Base-by-base conservation (phyloP, 2,888 invertebrate genomes). In the Halictus quadricinctus region DNA sequence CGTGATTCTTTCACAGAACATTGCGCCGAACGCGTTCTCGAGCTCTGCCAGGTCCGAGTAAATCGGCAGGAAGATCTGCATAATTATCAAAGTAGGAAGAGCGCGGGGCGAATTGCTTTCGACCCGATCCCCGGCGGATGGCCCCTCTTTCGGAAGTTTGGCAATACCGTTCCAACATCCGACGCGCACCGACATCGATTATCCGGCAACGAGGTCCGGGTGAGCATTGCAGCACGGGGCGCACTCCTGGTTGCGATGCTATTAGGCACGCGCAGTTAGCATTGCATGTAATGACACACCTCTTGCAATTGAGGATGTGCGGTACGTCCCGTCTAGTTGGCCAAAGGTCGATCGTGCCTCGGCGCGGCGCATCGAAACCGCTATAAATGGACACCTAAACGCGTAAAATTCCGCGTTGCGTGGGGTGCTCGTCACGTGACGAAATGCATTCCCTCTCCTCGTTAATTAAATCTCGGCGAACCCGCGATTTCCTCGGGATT, bases 221-320 rank as follows among this genome's bases (percentile, higher is more conserved):
- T 84, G 79, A 88, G 88, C 88, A 84, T 83, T 80, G 83, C 88
- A 80, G 80, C 87, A 84, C 83, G 88, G 84, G 25, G 80, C 82
- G 83, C 81, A 86, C 81, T 88, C 84, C 87, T 89, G 81, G 90
- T 82, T 84, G 88, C 84, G 85, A 82, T 73, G 87, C 88, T 89
- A 91, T 91, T 91, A 91, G 90, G 85, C 86, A 90, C 90, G 91
- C 90, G 90, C 88, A 91, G 89, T 91, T 91, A 90, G 87, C 91
- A 91, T 91, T 87, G 90, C 89, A 83, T 85, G 88, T 91, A 91
- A 91, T 90, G 91, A 91, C 91, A 91, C 91, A 91, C 91, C 90
- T 91, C 90, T 84, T 41, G 90, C 85, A 83, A 87, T 84, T 80
- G 86, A 89, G 85, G 90, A 90, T 88, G 89, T 85, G 89, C 88